These are phyloP conservation scores for Lepus oiostolus DNA, from an alignment of 2,797 vertebrate species.

Conservation along the genomic window DNA sequence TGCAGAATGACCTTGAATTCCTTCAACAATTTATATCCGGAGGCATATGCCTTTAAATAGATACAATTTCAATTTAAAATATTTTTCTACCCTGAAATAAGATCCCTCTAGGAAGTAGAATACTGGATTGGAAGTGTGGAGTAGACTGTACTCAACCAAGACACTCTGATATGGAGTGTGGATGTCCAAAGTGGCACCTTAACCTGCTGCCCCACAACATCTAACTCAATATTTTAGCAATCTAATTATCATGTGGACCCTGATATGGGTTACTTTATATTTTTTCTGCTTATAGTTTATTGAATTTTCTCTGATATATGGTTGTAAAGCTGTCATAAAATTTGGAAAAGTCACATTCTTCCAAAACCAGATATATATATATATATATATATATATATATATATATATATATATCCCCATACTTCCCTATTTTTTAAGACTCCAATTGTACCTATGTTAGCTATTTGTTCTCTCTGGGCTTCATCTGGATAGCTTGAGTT, in stretches of 20 bases:
- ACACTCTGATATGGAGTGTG: too few relatives aligned
- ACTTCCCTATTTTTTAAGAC: not conserved
- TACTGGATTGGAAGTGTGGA: not conserved
- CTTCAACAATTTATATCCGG: not conserved
- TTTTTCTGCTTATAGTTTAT: not conserved
- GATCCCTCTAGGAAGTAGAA: not conserved
- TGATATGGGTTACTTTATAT: not conserved
- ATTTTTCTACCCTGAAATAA: not conserved
- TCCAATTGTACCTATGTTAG: not conserved
- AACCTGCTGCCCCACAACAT: too few relatives aligned
- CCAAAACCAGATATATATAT: not conserved
- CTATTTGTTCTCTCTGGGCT: not conserved
- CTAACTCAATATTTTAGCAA: not conserved
- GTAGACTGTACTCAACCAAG: too few relatives aligned
- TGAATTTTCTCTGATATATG: not conserved
- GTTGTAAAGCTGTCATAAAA: not conserved
- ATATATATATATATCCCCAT: not conserved
- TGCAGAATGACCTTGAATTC: not conserved
- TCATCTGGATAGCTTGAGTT: not conserved
- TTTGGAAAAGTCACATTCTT: not conserved
- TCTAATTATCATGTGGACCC: not conserved
- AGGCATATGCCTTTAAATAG: not conserved
- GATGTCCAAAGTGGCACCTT: too few relatives aligned
- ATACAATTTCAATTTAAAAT: not conserved
- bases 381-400: not conserved